Conservation (phyloP, 1,140 invertebrate species). For the Gryon sp. region DNA sequence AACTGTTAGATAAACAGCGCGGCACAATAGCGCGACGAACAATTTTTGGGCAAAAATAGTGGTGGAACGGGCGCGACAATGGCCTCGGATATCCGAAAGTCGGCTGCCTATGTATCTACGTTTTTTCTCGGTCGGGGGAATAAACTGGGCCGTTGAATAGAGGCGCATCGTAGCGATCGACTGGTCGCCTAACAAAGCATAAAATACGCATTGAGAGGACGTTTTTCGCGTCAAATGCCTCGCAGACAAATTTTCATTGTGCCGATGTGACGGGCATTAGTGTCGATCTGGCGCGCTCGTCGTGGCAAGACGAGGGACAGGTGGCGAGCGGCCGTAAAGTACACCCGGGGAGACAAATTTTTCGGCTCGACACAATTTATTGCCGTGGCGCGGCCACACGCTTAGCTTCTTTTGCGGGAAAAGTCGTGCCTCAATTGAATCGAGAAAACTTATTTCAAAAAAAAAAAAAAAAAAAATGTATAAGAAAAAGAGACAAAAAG, state of each 20-base stretch:
- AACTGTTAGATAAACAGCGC: too few relatives aligned
- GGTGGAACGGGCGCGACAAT: constrained; percentile 16
- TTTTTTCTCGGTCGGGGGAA: constrained; percentile 9
- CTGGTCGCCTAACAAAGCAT: constrained; percentile 71
- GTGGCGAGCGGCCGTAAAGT: constrained; percentile 73
- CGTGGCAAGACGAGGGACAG: constrained; percentile 67
- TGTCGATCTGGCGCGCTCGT: constrained; percentile 26
- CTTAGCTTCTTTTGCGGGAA: constrained; percentile 8
- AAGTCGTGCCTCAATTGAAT: not conserved
- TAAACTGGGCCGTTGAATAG: constrained; percentile 44
- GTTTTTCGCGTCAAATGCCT: constrained; percentile 76
- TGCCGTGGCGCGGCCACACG: constrained; percentile 11
- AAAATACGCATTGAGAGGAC: constrained; percentile 70
- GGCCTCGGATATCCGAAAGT: constrained; percentile 14
- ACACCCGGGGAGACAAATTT: constrained; percentile 73
- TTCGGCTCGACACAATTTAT: constrained; percentile 65
- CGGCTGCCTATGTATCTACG: too few relatives aligned
- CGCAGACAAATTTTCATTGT: constrained; percentile 79
- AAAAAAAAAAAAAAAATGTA: too few relatives aligned
- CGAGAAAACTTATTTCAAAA: too few relatives aligned
- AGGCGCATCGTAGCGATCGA: constrained; percentile 38
- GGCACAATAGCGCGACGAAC: too few relatives aligned
- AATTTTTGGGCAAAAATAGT: constrained; percentile 15
- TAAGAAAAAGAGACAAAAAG: too few relatives aligned
- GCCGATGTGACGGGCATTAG: constrained; percentile 39